Evolutionary conservation across 1,140 invertebrate genomes (phyloP).

Genomic region (Pogonomyrmex barbatus): DNA sequence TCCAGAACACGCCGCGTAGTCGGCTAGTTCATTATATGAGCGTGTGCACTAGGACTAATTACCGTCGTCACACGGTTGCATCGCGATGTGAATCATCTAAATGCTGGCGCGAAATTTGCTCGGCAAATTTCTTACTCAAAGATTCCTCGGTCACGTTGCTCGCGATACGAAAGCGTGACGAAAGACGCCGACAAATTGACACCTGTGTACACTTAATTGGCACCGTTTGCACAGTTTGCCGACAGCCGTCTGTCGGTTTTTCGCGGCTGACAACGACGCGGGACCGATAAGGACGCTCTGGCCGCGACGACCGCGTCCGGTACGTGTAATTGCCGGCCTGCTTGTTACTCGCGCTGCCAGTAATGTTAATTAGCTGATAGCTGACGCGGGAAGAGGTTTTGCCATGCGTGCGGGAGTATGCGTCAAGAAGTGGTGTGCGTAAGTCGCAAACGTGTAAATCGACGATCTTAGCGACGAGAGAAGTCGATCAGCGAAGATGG

Average conservation of each 20-base stretch:
- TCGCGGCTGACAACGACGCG: constrained; percentile 64
- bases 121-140: constrained; percentile 36
- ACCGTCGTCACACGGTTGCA: constrained; percentile 48
- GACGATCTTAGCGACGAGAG: constrained; percentile 27
- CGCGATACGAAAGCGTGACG: constrained; percentile 57
- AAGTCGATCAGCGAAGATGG: constrained; percentile 36
- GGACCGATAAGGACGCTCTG: constrained; percentile 46
- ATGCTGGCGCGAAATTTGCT: constrained; percentile 49
- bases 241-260: constrained; percentile 68
- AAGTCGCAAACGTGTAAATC: constrained; percentile 18
- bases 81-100: constrained; percentile 49
- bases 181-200: constrained; percentile 71
- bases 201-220: constrained; percentile 83
- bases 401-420: constrained; percentile 15
- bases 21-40: not conserved
- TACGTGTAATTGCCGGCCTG: constrained; percentile 58
- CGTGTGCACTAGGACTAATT: constrained; percentile 48
- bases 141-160: constrained; percentile 37
- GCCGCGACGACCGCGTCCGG: constrained; percentile 66
- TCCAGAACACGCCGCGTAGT: constrained; percentile 23
- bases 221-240: constrained; percentile 82
- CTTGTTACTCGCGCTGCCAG: constrained; percentile 28
- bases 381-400: constrained; percentile 45
- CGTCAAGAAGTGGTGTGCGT: constrained; percentile 10
- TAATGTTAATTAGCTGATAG: constrained; percentile 82